These are phyloP conservation scores for Collichthys lucidus DNA, from an alignment of 2,113 vertebrate species.

Conservation along the genomic window DNA sequence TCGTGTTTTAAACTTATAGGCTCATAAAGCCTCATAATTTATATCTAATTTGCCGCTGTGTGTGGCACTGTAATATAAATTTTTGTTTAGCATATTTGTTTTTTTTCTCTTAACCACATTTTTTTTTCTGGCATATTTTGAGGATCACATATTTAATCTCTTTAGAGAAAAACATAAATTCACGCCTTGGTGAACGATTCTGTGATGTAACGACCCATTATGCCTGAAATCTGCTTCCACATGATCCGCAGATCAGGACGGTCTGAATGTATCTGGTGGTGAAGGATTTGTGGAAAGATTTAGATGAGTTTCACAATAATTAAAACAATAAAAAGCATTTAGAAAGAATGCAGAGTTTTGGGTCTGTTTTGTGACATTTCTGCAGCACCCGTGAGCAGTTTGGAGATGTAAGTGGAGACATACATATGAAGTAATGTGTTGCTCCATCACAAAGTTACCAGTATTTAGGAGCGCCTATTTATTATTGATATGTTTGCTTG, in stretches of 20 bases:
- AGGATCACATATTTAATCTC: neutral
- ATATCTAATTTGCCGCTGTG: neutral
- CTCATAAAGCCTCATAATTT: neutral
- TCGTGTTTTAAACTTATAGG: conserved; percentile 7
- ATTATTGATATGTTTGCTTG: neutral
- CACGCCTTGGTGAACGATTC: neutral
- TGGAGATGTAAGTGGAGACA: neutral
- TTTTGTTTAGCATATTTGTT: conserved; percentile 15
- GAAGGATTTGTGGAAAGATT: conserved; percentile 7
- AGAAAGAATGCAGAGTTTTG: neutral
- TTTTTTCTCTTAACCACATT: neutral
- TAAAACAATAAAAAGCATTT: conserved; percentile 27
- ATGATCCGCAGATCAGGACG: conserved; percentile 8
- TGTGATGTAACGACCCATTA: neutral
- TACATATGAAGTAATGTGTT: neutral
- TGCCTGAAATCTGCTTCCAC: neutral
- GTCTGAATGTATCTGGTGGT: neutral
- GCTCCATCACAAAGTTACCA: neutral
- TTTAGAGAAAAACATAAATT: neutral
- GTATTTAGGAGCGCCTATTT: neutral
- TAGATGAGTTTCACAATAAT: conserved; percentile 13
- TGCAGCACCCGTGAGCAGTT: neutral
- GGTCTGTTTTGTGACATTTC: neutral
- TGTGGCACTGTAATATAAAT: conserved; percentile 16
- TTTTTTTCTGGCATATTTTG: neutral